Conservation (phyloP, 2,888 invertebrate genomes). For the Homarus gammarus region DNA sequence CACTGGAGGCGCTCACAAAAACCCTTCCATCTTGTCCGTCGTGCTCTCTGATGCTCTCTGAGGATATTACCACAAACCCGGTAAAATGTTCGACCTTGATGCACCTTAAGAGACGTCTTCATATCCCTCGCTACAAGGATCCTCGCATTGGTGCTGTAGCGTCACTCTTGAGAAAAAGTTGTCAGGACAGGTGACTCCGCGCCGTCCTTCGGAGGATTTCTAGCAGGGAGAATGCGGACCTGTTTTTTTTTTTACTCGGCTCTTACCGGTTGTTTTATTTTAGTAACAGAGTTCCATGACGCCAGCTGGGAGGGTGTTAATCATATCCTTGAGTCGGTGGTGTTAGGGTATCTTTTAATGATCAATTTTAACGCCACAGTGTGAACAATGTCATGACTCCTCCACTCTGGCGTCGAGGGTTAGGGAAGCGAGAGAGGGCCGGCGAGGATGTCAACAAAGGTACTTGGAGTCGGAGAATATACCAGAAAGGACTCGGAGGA, state of each 20-base stretch:
- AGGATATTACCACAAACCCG: background rate
- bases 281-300: background rate
- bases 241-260: background rate
- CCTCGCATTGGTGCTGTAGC: background rate
- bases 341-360: too few relatives aligned
- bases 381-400: too few relatives aligned
- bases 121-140: background rate
- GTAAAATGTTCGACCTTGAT: background rate
- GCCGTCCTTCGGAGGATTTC: background rate
- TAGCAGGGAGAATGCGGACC: background rate
- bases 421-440: too few relatives aligned
- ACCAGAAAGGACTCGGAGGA: too few relatives aligned
- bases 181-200: background rate
- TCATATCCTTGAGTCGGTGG: too few relatives aligned
- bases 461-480: too few relatives aligned
- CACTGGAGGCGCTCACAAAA: background rate
- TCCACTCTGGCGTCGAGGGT: too few relatives aligned
- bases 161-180: background rate
- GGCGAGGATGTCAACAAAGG: too few relatives aligned
- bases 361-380: too few relatives aligned
- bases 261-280: background rate
- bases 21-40: background rate
- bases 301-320: background rate
- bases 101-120: too few relatives aligned
- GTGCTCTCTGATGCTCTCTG: background rate